Evolutionary conservation across 2,888 invertebrate genomes (phyloP), one percentile per base, ranked within the genome.

Genomic region (Himalopsyche japonica): DNA sequence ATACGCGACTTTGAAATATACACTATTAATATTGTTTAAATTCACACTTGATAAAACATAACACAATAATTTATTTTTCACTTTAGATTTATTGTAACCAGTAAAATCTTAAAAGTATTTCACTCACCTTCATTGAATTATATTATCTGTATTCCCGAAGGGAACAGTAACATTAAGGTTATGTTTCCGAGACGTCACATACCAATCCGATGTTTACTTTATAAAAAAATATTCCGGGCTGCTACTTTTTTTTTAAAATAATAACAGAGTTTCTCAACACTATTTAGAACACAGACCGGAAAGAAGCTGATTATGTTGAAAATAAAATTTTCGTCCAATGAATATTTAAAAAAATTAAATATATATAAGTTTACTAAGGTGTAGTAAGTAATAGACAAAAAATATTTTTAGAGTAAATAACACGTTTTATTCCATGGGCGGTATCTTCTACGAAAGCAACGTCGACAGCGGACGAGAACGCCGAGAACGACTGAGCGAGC

Each of bases 101-200:
- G 57, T 24, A 57, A 57, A 57, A 57, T 5, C 24, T 2, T 57
- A 10, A 57, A 57, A 57, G 5, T 30, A 70, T 70, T 70, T 3
- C 27, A 20, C 27, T 70, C 70, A 70, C 70, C 27, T 70, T 27
- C 70, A 70, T 70, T 30, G 70, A 70, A 70, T 30, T 27, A 15
- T 27, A 70, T 70, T 12, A 70, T 70, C 70, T 10, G 30, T 70
- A 30, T 70, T 27, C 30, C 15, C 27, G 15, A 30, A 12, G 27
- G 70, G 70, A 24, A 27, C 70, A 27, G 30, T 30, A 70, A 27
- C 27, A 84, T 48, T 64, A 77, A 81, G 84, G 84, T 84, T 84
- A 84, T 84, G 84, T 84, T 78, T 32, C 57, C 84, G 81, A 81
- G 81, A 84, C 76, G 84, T 81, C 84, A 84, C 81, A 48, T 77